Conservation (phyloP, 2,888 invertebrate genomes). For the Epistrophe grossulariae region DNA sequence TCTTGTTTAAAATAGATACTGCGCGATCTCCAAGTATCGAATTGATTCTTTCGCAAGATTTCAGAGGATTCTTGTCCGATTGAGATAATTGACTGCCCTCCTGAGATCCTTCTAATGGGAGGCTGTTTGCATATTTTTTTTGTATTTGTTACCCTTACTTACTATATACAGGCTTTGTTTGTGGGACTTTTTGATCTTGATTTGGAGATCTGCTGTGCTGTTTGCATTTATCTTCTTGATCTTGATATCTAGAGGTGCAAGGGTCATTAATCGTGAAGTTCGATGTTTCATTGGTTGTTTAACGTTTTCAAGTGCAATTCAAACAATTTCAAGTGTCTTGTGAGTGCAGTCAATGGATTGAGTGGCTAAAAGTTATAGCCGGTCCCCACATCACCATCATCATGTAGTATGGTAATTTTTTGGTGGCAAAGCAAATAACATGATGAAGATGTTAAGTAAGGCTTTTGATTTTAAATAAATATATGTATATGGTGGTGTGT, state of each 20-base stretch:
- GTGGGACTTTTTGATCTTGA: slow-evolving; percentile 47
- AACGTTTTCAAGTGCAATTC: slow-evolving; percentile 72
- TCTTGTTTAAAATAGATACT: slow-evolving; percentile 73
- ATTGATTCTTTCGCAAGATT: slow-evolving; percentile 54
- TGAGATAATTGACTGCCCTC: slow-evolving; percentile 60
- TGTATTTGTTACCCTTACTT: not conserved
- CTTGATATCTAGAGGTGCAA: slow-evolving; percentile 64
- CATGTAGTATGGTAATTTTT: slow-evolving; percentile 73
- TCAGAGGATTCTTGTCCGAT: slow-evolving; percentile 28
- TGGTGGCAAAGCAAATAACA: slow-evolving; percentile 61
- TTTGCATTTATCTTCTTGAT: slow-evolving; percentile 61
- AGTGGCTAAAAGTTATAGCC: slow-evolving; percentile 51
- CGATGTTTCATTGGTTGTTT: slow-evolving; percentile 64
- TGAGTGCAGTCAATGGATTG: slow-evolving; percentile 58
- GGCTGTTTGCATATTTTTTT: not conserved
- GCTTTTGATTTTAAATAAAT: slow-evolving; percentile 57
- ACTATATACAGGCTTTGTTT: not conserved
- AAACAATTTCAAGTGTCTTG: slow-evolving; percentile 68
- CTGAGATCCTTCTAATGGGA: slow-evolving; percentile 50
- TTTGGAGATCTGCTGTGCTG: slow-evolving; percentile 25
- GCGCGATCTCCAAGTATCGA: slow-evolving; percentile 24
- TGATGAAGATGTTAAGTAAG: slow-evolving; percentile 72
- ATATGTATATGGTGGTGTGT: not conserved
- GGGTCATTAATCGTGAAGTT: slow-evolving; percentile 73
- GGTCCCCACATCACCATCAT: slow-evolving; percentile 25